Evolutionary conservation across 1,140 invertebrate genomes (phyloP).

Genomic region (Thaumatotibia leucotreta): DNA sequence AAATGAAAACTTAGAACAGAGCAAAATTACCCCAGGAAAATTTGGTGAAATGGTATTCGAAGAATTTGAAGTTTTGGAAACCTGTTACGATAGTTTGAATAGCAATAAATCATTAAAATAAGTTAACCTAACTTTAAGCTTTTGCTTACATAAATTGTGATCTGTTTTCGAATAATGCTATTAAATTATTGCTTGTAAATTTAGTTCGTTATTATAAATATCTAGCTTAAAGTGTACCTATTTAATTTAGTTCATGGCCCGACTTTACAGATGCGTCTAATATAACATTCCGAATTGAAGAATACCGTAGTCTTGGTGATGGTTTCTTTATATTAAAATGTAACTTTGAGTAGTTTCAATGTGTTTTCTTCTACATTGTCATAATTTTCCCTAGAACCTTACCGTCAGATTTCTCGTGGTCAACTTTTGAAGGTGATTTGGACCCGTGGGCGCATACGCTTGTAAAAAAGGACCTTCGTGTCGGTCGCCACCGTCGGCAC

Average conservation of each 20-base stretch:
- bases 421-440: slow-evolving; percentile 61
- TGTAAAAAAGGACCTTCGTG: slow-evolving; percentile 62
- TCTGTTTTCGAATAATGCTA: slow-evolving; percentile 59
- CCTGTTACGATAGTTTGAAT: slow-evolving; percentile 78
- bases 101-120: slow-evolving; percentile 71
- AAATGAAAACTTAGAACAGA: slow-evolving; percentile 70
- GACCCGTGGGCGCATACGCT: slow-evolving; percentile 59
- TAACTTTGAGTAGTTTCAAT: slow-evolving; percentile 31
- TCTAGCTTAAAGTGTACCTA: slow-evolving; percentile 33
- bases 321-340: slow-evolving; percentile 61
- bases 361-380: slow-evolving; percentile 24
- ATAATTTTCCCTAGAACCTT: slow-evolving; percentile 36
- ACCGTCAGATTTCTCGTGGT: slow-evolving; percentile 65
- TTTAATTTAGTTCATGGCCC: slow-evolving; percentile 30
- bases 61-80: slow-evolving; percentile 84
- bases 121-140: slow-evolving; percentile 37
- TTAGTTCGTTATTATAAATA: slow-evolving; percentile 36
- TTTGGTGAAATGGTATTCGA: slow-evolving; percentile 90
- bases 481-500: slow-evolving; percentile 70
- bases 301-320: slow-evolving; percentile 61
- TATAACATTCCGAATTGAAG: slow-evolving; percentile 37
- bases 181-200: slow-evolving; percentile 72
- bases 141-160: slow-evolving; percentile 59
- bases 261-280: slow-evolving; percentile 26
- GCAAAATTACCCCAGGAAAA: slow-evolving; percentile 76